Conservation (phyloP, 1,140 invertebrate species). For the Samia ricini region DNA sequence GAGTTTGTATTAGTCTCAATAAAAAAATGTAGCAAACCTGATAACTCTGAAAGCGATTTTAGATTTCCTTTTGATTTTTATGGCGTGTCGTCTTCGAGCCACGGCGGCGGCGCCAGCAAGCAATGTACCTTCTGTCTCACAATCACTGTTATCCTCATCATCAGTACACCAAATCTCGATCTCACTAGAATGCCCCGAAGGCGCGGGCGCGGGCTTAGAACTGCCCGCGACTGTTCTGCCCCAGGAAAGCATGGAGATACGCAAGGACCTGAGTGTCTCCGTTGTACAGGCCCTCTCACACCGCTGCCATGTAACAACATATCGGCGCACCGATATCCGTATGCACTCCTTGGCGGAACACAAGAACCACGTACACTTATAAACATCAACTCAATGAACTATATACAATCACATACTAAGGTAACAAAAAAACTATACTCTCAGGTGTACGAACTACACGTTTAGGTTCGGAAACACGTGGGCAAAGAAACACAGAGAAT, state of each 20-base stretch:
- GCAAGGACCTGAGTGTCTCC: slow-evolving; percentile 71
- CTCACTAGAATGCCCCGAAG: slow-evolving; percentile 16
- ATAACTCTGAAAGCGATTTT: slow-evolving; percentile 60
- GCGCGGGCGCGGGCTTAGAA: slow-evolving; percentile 34
- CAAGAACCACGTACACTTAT: slow-evolving; percentile 35
- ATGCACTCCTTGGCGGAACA: slow-evolving; percentile 37
- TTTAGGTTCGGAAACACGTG: slow-evolving; percentile 35
- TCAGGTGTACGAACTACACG: neutral
- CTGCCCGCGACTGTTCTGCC: slow-evolving; percentile 42
- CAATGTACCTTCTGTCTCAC: slow-evolving; percentile 49
- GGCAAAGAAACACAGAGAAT: slow-evolving; percentile 34
- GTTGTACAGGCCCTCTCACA: slow-evolving; percentile 64
- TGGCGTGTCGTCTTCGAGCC: slow-evolving; percentile 65
- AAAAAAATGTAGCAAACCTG: slow-evolving; percentile 42
- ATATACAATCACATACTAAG: slow-evolving; percentile 17
- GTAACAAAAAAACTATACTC: neutral
- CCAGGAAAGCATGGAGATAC: slow-evolving; percentile 70
- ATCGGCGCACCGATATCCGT: slow-evolving; percentile 51
- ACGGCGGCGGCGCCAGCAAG: slow-evolving; percentile 63
- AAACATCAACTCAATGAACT: slow-evolving; percentile 38
- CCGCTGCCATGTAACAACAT: slow-evolving; percentile 66
- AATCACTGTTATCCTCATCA: slow-evolving; percentile 43
- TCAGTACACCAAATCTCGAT: slow-evolving; percentile 13
- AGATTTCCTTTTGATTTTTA: slow-evolving; percentile 62
- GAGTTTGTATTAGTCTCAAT: neutral